phyloP scores from a whole-genome alignment of 2,113 vertebrate species.

The Campylomormyrus numenius region DNA sequence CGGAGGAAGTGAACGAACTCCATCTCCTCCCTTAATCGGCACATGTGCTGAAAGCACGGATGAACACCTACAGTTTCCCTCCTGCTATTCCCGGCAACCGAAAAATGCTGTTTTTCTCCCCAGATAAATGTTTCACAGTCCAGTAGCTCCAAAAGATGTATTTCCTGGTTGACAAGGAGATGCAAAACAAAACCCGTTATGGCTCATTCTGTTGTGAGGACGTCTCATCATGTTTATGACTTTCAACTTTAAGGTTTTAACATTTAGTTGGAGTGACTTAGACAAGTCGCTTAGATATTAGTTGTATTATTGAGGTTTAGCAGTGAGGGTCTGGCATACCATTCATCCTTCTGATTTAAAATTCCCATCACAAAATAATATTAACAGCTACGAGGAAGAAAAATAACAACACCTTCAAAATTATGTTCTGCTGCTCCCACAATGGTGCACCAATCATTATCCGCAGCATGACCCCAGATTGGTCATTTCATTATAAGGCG shows the following conservation, averaged over 20 bases:
- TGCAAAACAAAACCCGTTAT: background rate
- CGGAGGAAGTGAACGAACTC: background rate
- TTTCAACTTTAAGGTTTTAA: background rate
- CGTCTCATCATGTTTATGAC: background rate
- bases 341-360: background rate
- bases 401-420: background rate
- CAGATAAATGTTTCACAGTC: background rate
- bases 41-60: background rate
- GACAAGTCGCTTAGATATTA: background rate
- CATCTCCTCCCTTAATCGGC: background rate
- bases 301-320: background rate
- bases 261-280: background rate
- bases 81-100: background rate
- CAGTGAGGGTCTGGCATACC: background rate
- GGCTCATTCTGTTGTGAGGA: background rate
- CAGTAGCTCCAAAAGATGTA: background rate
- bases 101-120: background rate
- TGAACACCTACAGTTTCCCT: background rate
- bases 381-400: background rate
- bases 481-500: background rate
- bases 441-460: background rate
- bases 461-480: background rate
- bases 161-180: background rate
- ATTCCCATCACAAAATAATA: background rate
- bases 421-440: background rate